A percentile compares a stretch with the other conserved stretches of the same genome.
phyloP scores from a whole-genome alignment of 2,797 vertebrate genomes.

The Thripadectes ignobilis region DNA sequence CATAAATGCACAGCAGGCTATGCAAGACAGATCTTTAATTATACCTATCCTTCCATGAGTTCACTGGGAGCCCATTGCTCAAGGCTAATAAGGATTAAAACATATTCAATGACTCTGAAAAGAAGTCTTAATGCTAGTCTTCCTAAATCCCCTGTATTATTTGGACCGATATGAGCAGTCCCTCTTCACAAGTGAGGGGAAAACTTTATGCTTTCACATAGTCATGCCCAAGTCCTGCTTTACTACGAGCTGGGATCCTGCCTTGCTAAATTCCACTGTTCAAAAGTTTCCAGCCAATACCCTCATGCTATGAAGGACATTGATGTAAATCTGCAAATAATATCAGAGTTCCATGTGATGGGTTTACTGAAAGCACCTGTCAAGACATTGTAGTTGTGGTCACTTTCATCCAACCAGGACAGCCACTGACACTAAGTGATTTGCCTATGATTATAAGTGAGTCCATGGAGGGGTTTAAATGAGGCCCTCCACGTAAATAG shows the following conservation, averaged over 20 bases:
- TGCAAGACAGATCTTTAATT: background rate
- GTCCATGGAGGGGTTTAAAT: background rate
- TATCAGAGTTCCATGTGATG: background rate
- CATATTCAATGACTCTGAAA: background rate
- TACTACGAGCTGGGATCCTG: background rate
- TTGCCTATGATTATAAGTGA: background rate
- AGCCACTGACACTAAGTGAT: background rate
- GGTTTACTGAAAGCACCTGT: background rate
- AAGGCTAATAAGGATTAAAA: constrained; percentile 30
- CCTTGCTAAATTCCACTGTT: background rate
- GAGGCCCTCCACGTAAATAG: background rate
- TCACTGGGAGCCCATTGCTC: background rate
- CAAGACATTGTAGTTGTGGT: background rate
- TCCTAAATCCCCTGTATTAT: background rate
- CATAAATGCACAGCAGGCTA: background rate
- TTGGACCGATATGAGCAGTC: background rate
- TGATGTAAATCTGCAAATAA: background rate
- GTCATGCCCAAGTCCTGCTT: background rate
- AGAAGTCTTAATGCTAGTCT: background rate
- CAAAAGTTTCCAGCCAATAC: background rate
- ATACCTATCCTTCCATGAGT: background rate
- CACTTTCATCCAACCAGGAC: background rate
- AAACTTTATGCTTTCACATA: background rate
- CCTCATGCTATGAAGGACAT: background rate
- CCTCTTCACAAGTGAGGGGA: background rate